A percentile compares a stretch with the other conserved stretches of the same genome.
Conservation (phyloP, 2,888 invertebrate genomes). For the Linhomoeus sp. region DNA sequence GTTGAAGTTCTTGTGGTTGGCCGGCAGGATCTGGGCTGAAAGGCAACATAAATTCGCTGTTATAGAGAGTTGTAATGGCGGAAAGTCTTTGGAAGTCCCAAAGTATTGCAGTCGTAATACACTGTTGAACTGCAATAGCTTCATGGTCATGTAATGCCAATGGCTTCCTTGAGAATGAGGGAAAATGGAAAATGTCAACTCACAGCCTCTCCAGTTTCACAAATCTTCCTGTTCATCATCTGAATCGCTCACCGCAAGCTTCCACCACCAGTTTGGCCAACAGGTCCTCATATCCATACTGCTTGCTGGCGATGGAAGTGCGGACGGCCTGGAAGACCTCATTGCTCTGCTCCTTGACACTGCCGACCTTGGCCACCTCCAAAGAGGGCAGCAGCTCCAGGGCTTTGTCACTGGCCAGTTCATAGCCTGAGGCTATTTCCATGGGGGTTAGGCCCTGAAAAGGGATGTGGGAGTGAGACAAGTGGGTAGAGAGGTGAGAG, state of each 20-base stretch:
- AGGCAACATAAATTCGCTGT: background rate
- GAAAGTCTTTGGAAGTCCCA: no score
- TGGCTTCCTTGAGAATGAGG: no score
- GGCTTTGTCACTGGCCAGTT: slow-evolving; percentile 65
- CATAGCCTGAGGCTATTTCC: slow-evolving; percentile 88
- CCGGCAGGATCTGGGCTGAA: slow-evolving; percentile 20
- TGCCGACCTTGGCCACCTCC: slow-evolving; percentile 45
- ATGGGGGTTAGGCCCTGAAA: slow-evolving; percentile 82
- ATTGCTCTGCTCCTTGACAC: slow-evolving; percentile 47
- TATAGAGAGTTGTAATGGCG: no score
- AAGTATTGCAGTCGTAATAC: no score
- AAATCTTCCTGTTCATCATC: no score
- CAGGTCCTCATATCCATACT: slow-evolving; percentile 88
- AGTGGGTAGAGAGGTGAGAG: background rate
- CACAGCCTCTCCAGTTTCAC: no score
- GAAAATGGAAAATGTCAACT: no score
- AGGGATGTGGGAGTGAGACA: background rate
- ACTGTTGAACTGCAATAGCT: no score
- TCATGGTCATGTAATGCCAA: no score
- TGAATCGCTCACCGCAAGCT: slow-evolving; percentile 43
- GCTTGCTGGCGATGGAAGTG: slow-evolving; percentile 83
- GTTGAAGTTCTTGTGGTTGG: slow-evolving; percentile 45
- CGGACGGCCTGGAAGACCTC: slow-evolving; percentile 49
- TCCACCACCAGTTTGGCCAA: slow-evolving; percentile 60
- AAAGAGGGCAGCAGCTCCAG: slow-evolving; percentile 58